A percentile compares a stretch with the other conserved stretches of the same genome.
These are phyloP conservation scores for Drosophila arizonae DNA, from an alignment of 1,140 invertebrate species.

Conservation along the genomic window DNA sequence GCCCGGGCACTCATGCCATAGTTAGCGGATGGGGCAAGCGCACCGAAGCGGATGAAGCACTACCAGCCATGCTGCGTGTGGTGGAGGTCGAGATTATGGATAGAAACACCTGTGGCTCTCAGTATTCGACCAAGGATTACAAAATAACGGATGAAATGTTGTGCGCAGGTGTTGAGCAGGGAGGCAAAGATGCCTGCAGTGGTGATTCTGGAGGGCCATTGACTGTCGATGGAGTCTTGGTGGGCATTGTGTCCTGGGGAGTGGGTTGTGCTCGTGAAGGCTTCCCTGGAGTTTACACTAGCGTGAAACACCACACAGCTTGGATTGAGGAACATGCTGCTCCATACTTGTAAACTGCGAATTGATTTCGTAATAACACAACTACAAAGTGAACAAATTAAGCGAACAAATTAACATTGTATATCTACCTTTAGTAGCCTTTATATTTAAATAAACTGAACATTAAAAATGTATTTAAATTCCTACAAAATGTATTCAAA, in stretches of 20 bases:
- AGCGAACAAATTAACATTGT: slow-evolving; percentile 43
- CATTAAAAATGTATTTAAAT: slow-evolving; percentile 24
- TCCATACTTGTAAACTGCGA: slow-evolving; percentile 45
- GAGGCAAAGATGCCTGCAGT: slow-evolving; percentile 64
- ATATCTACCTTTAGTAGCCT: background rate
- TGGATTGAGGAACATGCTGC: slow-evolving; percentile 69
- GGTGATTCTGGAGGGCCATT: slow-evolving; percentile 66
- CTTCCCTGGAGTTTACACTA: slow-evolving; percentile 66
- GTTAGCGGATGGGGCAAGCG: slow-evolving; percentile 84
- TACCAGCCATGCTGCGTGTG: slow-evolving; percentile 57
- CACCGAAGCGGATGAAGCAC: slow-evolving; percentile 53
- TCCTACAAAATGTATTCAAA: background rate
- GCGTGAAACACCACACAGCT: slow-evolving; percentile 54
- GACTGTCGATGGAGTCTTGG: slow-evolving; percentile 55
- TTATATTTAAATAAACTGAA: slow-evolving; percentile 12
- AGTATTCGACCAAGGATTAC: slow-evolving; percentile 72
- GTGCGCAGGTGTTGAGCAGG: slow-evolving; percentile 85
- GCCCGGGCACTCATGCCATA: slow-evolving; percentile 63
- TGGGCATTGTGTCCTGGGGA: slow-evolving; percentile 67
- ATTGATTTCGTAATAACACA: background rate
- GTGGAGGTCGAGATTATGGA: slow-evolving; percentile 83
- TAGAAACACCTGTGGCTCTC: slow-evolving; percentile 49
- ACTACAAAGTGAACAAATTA: slow-evolving; percentile 43
- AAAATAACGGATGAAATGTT: slow-evolving; percentile 86
- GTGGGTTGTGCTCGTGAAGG: slow-evolving; percentile 65